Percentiles rank a stretch among this genome's conserved stretches.
phyloP scores from a whole-genome alignment of 2,113 vertebrate genomes.

The Xiphophorus couchianus region DNA sequence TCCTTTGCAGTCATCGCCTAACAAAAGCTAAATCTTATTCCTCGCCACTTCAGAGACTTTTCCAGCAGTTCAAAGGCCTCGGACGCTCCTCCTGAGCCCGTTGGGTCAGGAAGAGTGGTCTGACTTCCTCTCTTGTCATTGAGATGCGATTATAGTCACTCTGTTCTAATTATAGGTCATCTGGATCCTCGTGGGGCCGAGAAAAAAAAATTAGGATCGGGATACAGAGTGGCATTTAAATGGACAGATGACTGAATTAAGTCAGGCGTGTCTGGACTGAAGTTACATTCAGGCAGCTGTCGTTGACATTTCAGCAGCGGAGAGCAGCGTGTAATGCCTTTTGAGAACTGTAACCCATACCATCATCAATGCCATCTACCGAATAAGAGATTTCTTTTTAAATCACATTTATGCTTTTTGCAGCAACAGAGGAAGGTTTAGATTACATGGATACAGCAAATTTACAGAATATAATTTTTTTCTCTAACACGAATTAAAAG shows the following conservation, averaged over 20 bases:
- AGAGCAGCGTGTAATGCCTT: slow-evolving; percentile 38
- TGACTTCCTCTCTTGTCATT: slow-evolving; percentile 16
- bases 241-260: slow-evolving; percentile 62
- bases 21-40: slow-evolving; percentile 5
- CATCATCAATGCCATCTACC: slow-evolving; percentile 24
- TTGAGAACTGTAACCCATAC: slow-evolving; percentile 26
- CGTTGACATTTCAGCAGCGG: slow-evolving; percentile 46
- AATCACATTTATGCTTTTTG: slow-evolving; percentile 22
- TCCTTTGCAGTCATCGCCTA: neutral
- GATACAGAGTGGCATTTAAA: slow-evolving; percentile 53
- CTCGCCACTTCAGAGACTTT: slow-evolving; percentile 19
- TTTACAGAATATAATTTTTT: neutral
- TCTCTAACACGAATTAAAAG: slow-evolving; percentile 5
- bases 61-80: neutral
- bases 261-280: slow-evolving; percentile 38
- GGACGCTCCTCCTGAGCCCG: neutral
- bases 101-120: neutral
- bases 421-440: neutral
- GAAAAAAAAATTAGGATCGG: slow-evolving; percentile 51
- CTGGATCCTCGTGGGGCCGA: slow-evolving; percentile 9
- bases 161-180: slow-evolving; percentile 58
- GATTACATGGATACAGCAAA: slow-evolving; percentile 18
- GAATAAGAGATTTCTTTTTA: slow-evolving; percentile 40
- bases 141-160: slow-evolving; percentile 29
- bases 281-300: slow-evolving; percentile 49